Conservation (phyloP, 2,113 vertebrate species). For the Ailurus styani region DNA sequence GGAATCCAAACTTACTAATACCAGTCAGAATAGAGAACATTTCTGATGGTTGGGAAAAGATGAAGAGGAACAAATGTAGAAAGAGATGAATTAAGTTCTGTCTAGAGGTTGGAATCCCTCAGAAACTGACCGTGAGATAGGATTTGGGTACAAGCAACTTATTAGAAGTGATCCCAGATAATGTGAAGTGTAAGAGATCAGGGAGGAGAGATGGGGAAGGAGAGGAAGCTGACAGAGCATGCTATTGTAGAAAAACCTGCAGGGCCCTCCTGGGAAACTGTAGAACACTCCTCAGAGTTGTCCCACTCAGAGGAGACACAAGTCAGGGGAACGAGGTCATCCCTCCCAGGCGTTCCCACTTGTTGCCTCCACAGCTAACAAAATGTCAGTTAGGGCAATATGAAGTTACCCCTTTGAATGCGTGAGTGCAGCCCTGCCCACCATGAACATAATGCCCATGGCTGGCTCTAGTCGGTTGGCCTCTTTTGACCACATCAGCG, state of each 20-base stretch:
- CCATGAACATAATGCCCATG: neutral
- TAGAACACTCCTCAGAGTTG: neutral
- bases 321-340: neutral
- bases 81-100: neutral
- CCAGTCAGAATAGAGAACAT: neutral
- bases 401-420: neutral
- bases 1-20: neutral
- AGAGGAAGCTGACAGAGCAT: neutral
- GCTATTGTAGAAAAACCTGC: neutral
- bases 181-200: rapidly evolving
- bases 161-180: neutral
- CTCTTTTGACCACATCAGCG: neutral
- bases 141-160: neutral
- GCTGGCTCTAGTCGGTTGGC: neutral
- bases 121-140: neutral
- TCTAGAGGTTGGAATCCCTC: neutral
- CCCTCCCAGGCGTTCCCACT: neutral
- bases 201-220: neutral
- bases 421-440: neutral
- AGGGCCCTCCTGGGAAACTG: neutral
- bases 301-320: neutral
- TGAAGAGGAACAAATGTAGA: neutral
- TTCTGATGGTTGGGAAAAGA: neutral
- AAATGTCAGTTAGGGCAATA: neutral
- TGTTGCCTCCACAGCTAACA: neutral